Evolutionary conservation across 2,888 invertebrate genomes (phyloP).

Genomic region (Orchesellides sinensis): DNA sequence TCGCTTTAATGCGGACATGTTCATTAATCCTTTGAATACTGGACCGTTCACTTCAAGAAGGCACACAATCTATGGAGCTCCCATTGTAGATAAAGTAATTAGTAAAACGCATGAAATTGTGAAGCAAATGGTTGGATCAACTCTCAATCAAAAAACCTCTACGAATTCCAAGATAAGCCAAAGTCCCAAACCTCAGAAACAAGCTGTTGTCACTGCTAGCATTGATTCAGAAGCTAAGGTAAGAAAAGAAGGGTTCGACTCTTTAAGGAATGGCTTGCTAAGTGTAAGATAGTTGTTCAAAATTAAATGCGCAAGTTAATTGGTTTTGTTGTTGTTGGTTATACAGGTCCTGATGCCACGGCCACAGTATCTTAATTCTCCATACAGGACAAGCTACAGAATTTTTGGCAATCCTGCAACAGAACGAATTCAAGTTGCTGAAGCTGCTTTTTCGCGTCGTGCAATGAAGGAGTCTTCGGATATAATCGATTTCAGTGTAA

Average conservation of each 20-base stretch:
- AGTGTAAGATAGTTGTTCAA: neutral
- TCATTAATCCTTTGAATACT: slow-evolving; percentile 44
- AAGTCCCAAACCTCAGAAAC: slow-evolving; percentile 34
- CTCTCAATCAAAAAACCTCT: slow-evolving; percentile 44
- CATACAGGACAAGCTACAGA: slow-evolving; percentile 8
- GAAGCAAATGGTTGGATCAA: slow-evolving; percentile 48
- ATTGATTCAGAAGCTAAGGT: slow-evolving; percentile 47
- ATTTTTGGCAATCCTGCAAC: slow-evolving; percentile 21
- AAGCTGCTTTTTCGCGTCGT: slow-evolving; percentile 18
- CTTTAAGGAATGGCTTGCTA: neutral
- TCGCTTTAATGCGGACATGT: slow-evolving; percentile 45
- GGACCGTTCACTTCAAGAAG: slow-evolving; percentile 47
- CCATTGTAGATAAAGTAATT: slow-evolving; percentile 57
- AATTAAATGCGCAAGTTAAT: neutral
- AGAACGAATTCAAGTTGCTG: slow-evolving; percentile 17
- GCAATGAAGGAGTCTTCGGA: slow-evolving; percentile 3
- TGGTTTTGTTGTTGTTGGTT: slow-evolving; percentile 4
- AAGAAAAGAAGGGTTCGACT: neutral
- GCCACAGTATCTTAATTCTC: slow-evolving; percentile 12
- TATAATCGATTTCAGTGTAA: slow-evolving; percentile 21
- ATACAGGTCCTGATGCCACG: neutral
- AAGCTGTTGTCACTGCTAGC: slow-evolving; percentile 35
- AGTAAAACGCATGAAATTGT: slow-evolving; percentile 60
- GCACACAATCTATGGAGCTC: slow-evolving; percentile 47
- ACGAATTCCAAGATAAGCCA: slow-evolving; percentile 30